phyloP scores from a whole-genome alignment of 2,113 vertebrate genomes.

The Alligator sinensis region DNA sequence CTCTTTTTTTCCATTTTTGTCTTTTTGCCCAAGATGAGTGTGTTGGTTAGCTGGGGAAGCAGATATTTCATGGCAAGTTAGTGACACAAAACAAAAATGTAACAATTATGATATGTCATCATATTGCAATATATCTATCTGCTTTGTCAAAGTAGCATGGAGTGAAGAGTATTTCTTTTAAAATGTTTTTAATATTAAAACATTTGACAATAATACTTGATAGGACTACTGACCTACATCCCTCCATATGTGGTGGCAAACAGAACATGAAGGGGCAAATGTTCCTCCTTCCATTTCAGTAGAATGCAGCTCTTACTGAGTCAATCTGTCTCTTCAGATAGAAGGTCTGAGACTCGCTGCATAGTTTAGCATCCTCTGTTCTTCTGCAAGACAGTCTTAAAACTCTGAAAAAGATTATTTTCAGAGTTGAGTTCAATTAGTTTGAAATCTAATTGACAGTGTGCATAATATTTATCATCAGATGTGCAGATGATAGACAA shows the following conservation, averaged over 20 bases:
- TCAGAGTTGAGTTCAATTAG: not conserved
- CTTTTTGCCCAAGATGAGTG: not conserved
- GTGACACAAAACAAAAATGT: not conserved
- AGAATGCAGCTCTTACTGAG: not conserved
- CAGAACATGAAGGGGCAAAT: not conserved
- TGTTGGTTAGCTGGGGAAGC: not conserved
- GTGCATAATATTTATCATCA: not conserved
- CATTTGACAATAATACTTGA: too few relatives aligned
- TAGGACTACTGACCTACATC: too few relatives aligned
- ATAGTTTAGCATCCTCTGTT: not conserved
- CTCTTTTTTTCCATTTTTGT: not conserved
- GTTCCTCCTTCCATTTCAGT: not conserved
- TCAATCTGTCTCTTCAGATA: not conserved
- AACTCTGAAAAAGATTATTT: not conserved
- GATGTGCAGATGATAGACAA: not conserved
- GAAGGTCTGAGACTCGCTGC: not conserved
- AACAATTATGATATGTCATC: not conserved
- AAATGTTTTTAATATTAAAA: not conserved
- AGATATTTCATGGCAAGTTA: not conserved
- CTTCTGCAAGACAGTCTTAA: not conserved
- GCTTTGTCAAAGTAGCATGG: fast-evolving
- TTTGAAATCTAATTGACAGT: not conserved
- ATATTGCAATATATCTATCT: fast-evolving
- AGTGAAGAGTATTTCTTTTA: not conserved
- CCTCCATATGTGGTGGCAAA: too few relatives aligned